These are phyloP conservation scores for Trachelus troglodyta DNA, from an alignment of 2,888 invertebrate species.

Conservation along the genomic window DNA sequence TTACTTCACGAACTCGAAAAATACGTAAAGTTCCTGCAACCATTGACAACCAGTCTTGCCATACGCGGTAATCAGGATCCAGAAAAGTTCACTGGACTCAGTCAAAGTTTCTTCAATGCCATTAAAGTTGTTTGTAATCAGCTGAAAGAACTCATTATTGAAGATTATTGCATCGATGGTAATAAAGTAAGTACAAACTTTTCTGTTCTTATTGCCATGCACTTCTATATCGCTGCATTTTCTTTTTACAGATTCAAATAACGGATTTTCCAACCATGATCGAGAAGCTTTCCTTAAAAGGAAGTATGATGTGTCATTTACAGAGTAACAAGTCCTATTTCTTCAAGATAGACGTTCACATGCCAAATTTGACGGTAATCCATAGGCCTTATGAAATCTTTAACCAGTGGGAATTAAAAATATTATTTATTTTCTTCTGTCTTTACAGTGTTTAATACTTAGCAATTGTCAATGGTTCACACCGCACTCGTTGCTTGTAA, in stretches of 20 bases:
- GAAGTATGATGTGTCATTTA: slow-evolving; percentile 68
- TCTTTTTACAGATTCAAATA: slow-evolving; percentile 71
- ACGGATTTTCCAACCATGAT: slow-evolving; percentile 74
- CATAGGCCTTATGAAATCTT: not conserved
- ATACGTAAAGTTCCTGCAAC: slow-evolving; percentile 65
- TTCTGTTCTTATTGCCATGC: not conserved
- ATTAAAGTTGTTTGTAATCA: slow-evolving; percentile 62
- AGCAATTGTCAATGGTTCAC: slow-evolving; percentile 81
- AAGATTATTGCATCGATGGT: slow-evolving; percentile 69
- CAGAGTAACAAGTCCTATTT: slow-evolving; percentile 69
- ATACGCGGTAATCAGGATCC: slow-evolving; percentile 52
- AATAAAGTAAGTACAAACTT: slow-evolving; percentile 58
- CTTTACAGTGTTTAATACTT: slow-evolving; percentile 74
- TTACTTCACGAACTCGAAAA: slow-evolving; percentile 61
- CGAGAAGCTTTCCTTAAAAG: slow-evolving; percentile 72
- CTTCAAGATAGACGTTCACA: slow-evolving; percentile 68
- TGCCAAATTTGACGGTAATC: slow-evolving; percentile 69
- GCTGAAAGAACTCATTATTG: slow-evolving; percentile 66
- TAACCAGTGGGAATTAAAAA: not conserved
- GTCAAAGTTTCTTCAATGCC: slow-evolving; percentile 53
- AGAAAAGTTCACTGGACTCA: slow-evolving; percentile 61
- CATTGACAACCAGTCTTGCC: slow-evolving; percentile 62
- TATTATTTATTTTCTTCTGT: slow-evolving; percentile 17
- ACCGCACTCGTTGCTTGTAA: slow-evolving; percentile 77
- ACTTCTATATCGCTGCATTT: slow-evolving; percentile 1